Evolutionary conservation across 2,113 vertebrate genomes (phyloP), one percentile per base, ranked within the genome.

Genomic region (Lophotis ruficrista): DNA sequence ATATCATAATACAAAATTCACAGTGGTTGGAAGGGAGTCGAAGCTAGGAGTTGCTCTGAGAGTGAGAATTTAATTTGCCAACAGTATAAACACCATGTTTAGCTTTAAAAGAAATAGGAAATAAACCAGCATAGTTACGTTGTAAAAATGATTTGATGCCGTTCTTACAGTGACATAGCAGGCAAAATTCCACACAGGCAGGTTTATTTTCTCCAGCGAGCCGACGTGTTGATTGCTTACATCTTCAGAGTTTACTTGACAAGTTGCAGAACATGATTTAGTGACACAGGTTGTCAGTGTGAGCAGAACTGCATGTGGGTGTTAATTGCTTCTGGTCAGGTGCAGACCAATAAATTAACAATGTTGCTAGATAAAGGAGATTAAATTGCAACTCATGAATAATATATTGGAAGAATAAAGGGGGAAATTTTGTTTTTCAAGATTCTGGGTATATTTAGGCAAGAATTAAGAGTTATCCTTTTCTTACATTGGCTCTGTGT

Each of bases 241-340:
- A 4, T 60, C 35, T 70, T 90, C 79, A 60, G 79, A 75, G 69
- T 72, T 93, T 41, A 1, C 38, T 61, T 37, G 79, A 68, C 25
- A 68, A 69, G 47, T 5, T 73, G 90, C 71, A 62, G 68, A 66
- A 80, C 66, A 10, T 4, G 22, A 53, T 62, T 35, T 70, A 73
- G 56, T 72, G 83, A 38, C 68, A 62, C 10, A 4, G 14, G 21
- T 9, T 95, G 90, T 83, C 87, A 77, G 65, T 14, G 50, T 56
- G 78, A 94, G 50, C 82, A 73, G 82, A 83, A 22, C 78, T 57
- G n/a, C 23, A 1, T 24, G 50, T 70, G 65, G 89, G 82, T 69
- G 79, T 88, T 90, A 90, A 76, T 92, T 86, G 76, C 71, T 71
- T 76, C 58, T 90, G 60, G 76, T 90, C 72, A 94, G 61, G 45